phyloP scores from a whole-genome alignment of 2,888 invertebrate species.

The Torymus auratus region DNA sequence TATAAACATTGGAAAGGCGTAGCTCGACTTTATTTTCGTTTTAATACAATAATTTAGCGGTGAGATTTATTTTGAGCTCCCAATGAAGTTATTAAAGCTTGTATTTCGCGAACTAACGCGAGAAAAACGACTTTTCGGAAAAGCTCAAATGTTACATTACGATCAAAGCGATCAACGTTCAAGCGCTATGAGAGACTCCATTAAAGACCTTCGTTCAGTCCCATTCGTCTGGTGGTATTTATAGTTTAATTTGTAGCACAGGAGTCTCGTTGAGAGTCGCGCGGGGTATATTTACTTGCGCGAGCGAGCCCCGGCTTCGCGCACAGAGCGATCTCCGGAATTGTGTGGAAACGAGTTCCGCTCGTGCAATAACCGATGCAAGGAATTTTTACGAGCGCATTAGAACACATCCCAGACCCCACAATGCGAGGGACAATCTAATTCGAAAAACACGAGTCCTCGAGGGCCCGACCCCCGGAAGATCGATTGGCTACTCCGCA shows the following conservation, averaged over 20 bases:
- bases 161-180: conserved; percentile 63
- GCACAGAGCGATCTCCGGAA: conserved; percentile 61
- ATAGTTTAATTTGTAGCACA: conserved; percentile 75
- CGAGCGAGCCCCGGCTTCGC: conserved; percentile 59
- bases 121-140: conserved; percentile 36
- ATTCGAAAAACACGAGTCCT: conserved; percentile 11
- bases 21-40: neutral
- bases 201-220: conserved; percentile 64
- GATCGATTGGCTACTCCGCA: conserved; percentile 23
- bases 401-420: conserved; percentile 8
- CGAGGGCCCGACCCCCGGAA: neutral
- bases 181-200: conserved; percentile 38
- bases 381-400: conserved; percentile 71
- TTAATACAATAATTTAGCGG: neutral
- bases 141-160: conserved; percentile 29
- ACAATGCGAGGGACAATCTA: conserved; percentile 9
- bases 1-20: neutral
- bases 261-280: conserved; percentile 71
- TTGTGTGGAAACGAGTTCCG: conserved; percentile 59
- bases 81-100: neutral
- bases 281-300: conserved; percentile 72
- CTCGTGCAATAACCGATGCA: conserved; percentile 62
- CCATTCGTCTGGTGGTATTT: conserved; percentile 69
- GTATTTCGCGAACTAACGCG: neutral
- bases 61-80: conserved; percentile 2